Base-by-base conservation (phyloP, 1,140 invertebrate genomes). In the Platorchestia sp. region DNA sequence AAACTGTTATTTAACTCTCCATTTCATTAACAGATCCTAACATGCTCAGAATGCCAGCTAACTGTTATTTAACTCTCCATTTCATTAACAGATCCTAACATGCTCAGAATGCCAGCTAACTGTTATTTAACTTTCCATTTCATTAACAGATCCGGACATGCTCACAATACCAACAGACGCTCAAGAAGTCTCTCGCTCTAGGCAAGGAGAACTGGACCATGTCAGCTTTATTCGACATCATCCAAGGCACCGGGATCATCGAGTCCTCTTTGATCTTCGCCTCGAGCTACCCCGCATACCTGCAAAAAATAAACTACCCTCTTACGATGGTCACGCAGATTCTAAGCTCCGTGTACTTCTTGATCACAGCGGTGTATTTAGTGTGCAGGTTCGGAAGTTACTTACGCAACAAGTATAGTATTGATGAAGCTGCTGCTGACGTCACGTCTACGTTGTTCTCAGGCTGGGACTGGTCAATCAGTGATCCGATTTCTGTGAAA, bases 221-320 rank as follows among this genome's bases (percentile, higher is more conserved):
- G 43, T 44, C 91, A 47, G 47, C 91, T 19, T 45, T 93, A 3
- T 44, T 93, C 6, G 91, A 93, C n/a, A 47, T 93, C 19, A 47
- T 93, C 45, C 91, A 93, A 45, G 91, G 91, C 10, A 93, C 91
- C 3, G 91, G 91, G 10, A n/a, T 93, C 6, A 44, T 93, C 44
- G 91, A 93, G 45, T 45, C 91, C 3, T 93, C 91, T n/a, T 47
- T 44, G 22, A 47, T 93, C 91, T 93, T 19, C 91, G 27, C 40
- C 5, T 93, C 91, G 6, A 45, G 3, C 36, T 93, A 93, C 45
- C 91, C 91, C 19, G 91, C 91, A 19, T 10, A 22, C 0, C 43
- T 93, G 40, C 43, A 93, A 45, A 44, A 45, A n/a, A 93, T 93
- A 40, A 47, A 93, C n/a, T 93, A 93, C 45, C 91, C 91, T 36